phyloP scores from a whole-genome alignment of 92 coral and sea anemone species.

The Siderastrea radians region DNA sequence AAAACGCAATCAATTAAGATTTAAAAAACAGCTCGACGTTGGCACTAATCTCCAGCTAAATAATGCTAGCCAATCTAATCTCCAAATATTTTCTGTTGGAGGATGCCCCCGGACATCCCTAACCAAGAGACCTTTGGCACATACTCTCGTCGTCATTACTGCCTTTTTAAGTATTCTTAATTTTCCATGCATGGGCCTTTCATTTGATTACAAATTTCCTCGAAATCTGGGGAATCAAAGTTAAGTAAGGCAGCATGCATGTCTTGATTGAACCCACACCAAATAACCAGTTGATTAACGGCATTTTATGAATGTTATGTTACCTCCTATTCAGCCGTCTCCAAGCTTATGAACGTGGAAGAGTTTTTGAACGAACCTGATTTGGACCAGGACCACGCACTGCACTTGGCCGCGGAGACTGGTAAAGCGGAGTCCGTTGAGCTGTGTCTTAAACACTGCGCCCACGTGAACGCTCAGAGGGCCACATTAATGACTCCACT shows the following conservation, averaged over 20 bases:
- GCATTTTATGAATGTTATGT: background rate
- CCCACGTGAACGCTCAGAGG: conserved; percentile 71
- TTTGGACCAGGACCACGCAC: conserved; percentile 64
- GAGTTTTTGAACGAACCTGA: conserved; percentile 67
- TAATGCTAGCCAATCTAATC: no score
- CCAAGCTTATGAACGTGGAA: conserved; percentile 12
- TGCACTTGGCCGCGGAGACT: conserved; percentile 69
- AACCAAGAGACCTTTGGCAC: no score
- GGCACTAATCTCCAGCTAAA: no score
- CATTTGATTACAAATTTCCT: no score
- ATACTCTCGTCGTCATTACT: no score
- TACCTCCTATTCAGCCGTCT: conserved; percentile 4
- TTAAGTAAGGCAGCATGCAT: background rate
- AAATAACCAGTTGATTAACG: background rate
- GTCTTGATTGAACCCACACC: background rate
- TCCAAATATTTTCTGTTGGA: no score
- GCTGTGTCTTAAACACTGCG: conserved; percentile 68
- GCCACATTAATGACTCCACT: conserved; percentile 68
- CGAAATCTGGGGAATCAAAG: no score
- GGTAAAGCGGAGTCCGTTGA: conserved; percentile 63
- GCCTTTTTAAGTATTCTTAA: no score
- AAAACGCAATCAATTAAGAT: no score
- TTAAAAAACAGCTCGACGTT: no score
- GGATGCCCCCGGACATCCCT: no score
- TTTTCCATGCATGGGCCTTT: no score